Conservation (phyloP, 1,140 invertebrate genomes). For the Bombus confusus region DNA sequence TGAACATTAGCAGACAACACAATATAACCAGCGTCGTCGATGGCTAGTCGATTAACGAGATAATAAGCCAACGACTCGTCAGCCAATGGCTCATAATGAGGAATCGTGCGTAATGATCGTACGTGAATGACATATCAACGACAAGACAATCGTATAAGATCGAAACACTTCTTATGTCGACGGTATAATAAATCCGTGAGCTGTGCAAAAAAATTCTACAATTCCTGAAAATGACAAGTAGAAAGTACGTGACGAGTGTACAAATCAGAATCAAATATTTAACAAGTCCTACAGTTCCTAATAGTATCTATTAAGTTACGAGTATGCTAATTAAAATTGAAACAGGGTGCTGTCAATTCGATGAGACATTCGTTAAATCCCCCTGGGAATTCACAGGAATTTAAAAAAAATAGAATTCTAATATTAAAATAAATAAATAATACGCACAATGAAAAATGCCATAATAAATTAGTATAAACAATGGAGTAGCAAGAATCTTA, state of each 20-base stretch:
- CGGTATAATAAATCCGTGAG: slow-evolving; percentile 33
- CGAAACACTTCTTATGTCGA: slow-evolving; percentile 9
- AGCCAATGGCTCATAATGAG: slow-evolving; percentile 41
- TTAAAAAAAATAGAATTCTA: no score
- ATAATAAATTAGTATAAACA: no score
- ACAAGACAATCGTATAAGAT: not conserved
- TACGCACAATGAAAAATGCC: no score
- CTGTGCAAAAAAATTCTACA: slow-evolving; percentile 11
- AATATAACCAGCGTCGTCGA: not conserved
- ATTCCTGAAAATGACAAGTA: slow-evolving; percentile 27
- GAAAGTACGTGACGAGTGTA: slow-evolving; percentile 32
- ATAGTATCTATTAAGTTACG: not conserved
- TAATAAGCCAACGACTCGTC: slow-evolving; percentile 55
- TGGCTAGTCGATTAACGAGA: slow-evolving; percentile 42
- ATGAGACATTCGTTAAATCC: no score
- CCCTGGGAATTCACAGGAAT: no score
- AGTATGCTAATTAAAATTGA: not conserved
- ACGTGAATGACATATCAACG: slow-evolving; percentile 41
- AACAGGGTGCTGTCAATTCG: not conserved
- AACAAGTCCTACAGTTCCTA: not conserved
- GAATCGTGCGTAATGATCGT: slow-evolving; percentile 37
- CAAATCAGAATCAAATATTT: slow-evolving; percentile 17
- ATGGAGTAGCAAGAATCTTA: no score
- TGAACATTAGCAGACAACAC: not conserved
- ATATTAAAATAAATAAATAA: no score